phyloP scores from a whole-genome alignment of 35 echinoderm and acorn worm genomes.

The Strongylocentrotus purpuratus region DNA sequence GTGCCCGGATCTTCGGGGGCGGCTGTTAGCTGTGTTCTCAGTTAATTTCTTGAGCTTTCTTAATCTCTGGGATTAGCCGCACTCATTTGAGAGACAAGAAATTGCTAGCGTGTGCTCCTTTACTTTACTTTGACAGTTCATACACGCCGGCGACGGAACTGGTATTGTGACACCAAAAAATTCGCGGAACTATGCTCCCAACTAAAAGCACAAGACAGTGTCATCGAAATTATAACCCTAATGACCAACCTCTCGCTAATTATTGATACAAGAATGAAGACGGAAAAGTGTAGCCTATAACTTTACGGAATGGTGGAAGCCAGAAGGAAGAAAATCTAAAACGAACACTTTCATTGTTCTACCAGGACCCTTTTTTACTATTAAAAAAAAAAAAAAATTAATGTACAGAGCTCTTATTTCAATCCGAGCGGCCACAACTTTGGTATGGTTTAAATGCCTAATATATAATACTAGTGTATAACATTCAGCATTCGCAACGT shows the following conservation, averaged over 20 bases:
- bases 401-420: too few species aligned
- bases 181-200: background rate
- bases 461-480: too few species aligned
- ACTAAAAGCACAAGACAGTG: background rate
- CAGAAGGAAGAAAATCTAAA: too few species aligned
- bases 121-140: background rate
- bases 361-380: too few species aligned
- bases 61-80: slow-evolving; percentile 27
- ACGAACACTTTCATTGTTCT: too few species aligned
- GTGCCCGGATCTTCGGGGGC: slow-evolving; percentile 19
- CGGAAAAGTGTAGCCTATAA: background rate
- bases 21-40: background rate
- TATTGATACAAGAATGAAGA: background rate
- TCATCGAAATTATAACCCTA: background rate
- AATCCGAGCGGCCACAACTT: too few species aligned
- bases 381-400: too few species aligned
- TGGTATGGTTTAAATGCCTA: too few species aligned
- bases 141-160: background rate
- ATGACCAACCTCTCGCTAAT: background rate
- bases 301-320: too few species aligned
- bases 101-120: background rate
- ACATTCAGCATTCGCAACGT: too few species aligned
- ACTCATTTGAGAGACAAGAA: background rate
- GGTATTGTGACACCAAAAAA: background rate
- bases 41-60: slow-evolving; percentile 35